Evolutionary conservation across 2,797 vertebrate genomes (phyloP), one percentile per base, ranked within the genome.

Genomic region (Toxotes lorentzi): DNA sequence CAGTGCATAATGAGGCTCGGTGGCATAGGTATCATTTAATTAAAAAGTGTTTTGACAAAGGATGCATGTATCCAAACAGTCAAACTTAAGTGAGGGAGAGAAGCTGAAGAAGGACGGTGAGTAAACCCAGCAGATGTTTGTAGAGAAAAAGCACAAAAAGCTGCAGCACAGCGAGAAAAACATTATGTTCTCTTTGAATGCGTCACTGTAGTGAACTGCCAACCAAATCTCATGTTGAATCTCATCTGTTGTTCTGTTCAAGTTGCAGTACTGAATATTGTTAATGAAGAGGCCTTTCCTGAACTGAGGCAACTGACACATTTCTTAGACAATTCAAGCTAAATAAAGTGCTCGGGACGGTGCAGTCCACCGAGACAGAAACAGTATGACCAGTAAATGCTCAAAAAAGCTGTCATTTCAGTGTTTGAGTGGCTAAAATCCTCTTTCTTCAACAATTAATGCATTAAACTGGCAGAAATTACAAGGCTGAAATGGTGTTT

Each of bases 11-110:
- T 91, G 83, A 85, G 75, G 79, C 89, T 78, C 79, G 24, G 81
- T 74, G 73, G 83, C 79, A 89, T 74, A 89, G 84, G 79, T 91
- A 92, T 90, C 89, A 91, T 93, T 94, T 92, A 89, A 94, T 94
- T 93, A 90, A 91, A 93, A 93, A 88, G 81, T 87, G 80, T 84
- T 67, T 73, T 79, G 82, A 90, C 88, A 88, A 91, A 88, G 51
- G 75, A 84, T 11, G 34, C 59, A 56, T 72, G 82, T 61, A 87
- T 84, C 67, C 68, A 80, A 84, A 86, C 69, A 87, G 74, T 80
- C 71, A 76, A 82, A 82, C 70, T 84, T 66, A 82, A 77, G 64
- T 83, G 40, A 13, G 40, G 78, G 63, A 58, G 73, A 60, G 61
- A 77, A 75, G 70, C 75, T 43, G 60, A 78, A 74, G 81, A 90